These are phyloP conservation scores for Beroe ovata DNA, from an alignment of 37 sponge, comb jelly and placozoan genomes.

Conservation along the genomic window DNA sequence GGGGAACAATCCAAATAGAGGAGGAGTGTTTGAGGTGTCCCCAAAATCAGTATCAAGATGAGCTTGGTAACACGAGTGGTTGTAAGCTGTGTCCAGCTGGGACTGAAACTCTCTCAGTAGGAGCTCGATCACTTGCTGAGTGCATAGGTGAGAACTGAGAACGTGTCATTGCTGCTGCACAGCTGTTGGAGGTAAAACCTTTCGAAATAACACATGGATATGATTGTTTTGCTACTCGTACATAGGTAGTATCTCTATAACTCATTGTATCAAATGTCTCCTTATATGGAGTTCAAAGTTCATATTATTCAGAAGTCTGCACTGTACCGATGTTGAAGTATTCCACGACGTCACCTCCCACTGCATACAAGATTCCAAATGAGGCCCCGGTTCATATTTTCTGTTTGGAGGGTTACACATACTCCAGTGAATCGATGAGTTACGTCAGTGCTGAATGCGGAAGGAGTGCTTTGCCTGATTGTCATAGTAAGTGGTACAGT, in stretches of 20 bases:
- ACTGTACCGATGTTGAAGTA: constrained; percentile 29
- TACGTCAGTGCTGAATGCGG: background rate
- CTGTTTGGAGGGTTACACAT: background rate
- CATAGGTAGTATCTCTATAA: too few relatives aligned
- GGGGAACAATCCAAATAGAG: constrained; percentile 24
- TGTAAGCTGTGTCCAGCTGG: constrained; percentile 29
- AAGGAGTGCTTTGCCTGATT: background rate
- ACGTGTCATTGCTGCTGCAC: too few relatives aligned
- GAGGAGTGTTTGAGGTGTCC: constrained; percentile 5
- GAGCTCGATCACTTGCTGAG: background rate
- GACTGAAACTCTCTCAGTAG: background rate
- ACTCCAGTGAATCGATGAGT: background rate
- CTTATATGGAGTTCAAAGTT: too few relatives aligned
- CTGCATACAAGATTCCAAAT: background rate
- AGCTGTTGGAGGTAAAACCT: too few relatives aligned
- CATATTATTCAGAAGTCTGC: constrained; percentile 48
- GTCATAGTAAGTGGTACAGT: background rate
- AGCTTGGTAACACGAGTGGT: background rate
- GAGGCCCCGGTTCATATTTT: background rate
- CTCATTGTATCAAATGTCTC: too few relatives aligned
- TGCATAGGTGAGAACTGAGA: constrained; percentile 54
- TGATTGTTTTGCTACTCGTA: too few relatives aligned
- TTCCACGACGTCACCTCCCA: constrained; percentile 16
- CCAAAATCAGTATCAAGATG: background rate
- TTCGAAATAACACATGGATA: too few relatives aligned